Base-by-base conservation (phyloP, 2,888 invertebrate genomes). In the Andrena marginata region DNA sequence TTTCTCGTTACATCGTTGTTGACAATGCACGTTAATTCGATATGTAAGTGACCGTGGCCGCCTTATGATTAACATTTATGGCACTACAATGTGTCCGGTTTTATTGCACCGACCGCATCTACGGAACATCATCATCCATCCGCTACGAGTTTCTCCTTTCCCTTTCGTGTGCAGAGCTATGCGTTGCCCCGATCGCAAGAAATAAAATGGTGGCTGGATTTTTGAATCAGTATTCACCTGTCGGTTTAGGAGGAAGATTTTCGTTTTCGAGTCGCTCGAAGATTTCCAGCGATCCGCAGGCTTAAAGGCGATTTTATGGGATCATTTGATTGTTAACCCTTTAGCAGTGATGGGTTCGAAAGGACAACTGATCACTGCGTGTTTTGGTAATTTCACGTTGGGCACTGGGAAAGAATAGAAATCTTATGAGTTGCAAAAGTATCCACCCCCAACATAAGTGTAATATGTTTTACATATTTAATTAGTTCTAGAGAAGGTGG, bases 1-100 rank as follows among this genome's bases (percentile, higher is more conserved):
- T 92, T 92, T 87, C 84, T 87, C 87, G 89, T 86, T 84, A 87
- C 87, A 84, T 90, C 85, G 85, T 83, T 82, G 86, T 83, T 89
- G 87, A 89, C 87, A 90, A 89, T 89, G 90, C 79, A 84, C 83
- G 81, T 88, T 91, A 89, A 91, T 90, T 92, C 23, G 93, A 93
- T 93, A 93, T 92, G 92, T 93, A 91, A 87, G 80, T 80, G 76
- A 72, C 76, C 70, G 75, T 85, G 85, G 79, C 77, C 74, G 77
- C 62, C 68, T 62, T 68, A 75, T 60, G 64, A 20, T 77, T 62
- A 67, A 77, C 70, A 62, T 31, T 63, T 69, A 77, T 20, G 65
- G 51, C 62, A 51, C 82, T 76, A 72, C n/a, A 49, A 23, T 60
- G 59, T 59, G 20, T 59, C 35, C 7, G 79, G 42, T 35, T 63